phyloP scores from a whole-genome alignment of 2,113 vertebrate species.

The Cromileptes altivelis region DNA sequence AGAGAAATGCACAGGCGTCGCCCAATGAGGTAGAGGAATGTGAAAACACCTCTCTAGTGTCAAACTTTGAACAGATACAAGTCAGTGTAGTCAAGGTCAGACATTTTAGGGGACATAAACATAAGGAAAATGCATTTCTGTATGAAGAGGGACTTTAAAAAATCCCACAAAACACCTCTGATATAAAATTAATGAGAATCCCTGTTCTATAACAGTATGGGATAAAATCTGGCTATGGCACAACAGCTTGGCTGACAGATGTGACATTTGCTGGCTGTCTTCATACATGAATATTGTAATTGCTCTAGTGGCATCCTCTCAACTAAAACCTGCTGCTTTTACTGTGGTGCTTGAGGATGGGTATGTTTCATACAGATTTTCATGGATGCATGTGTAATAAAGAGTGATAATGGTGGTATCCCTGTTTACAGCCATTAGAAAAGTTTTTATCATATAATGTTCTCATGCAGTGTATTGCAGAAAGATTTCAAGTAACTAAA shows the following conservation, averaged over 20 bases:
- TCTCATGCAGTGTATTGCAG: background rate
- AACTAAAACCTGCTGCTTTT: background rate
- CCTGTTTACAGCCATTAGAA: background rate
- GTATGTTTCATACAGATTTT: background rate
- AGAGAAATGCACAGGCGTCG: no score
- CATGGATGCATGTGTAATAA: background rate
- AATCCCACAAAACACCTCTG: background rate
- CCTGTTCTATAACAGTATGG: background rate
- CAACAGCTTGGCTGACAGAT: slow-evolving; percentile 3
- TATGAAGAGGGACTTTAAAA: background rate
- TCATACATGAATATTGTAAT: background rate
- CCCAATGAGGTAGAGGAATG: no score
- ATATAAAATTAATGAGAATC: background rate
- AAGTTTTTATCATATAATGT: background rate
- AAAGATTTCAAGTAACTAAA: background rate
- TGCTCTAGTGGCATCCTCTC: background rate
- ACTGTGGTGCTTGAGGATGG: background rate
- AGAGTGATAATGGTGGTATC: background rate
- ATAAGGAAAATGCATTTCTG: no score
- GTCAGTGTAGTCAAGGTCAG: no score
- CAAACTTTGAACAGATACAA: no score
- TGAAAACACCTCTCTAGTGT: no score
- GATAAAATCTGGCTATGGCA: background rate
- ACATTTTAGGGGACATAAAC: no score
- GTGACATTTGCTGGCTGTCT: slow-evolving; percentile 20